phyloP scores from a whole-genome alignment of 1,140 invertebrate species.

The Anoplolepis gracilipes region DNA sequence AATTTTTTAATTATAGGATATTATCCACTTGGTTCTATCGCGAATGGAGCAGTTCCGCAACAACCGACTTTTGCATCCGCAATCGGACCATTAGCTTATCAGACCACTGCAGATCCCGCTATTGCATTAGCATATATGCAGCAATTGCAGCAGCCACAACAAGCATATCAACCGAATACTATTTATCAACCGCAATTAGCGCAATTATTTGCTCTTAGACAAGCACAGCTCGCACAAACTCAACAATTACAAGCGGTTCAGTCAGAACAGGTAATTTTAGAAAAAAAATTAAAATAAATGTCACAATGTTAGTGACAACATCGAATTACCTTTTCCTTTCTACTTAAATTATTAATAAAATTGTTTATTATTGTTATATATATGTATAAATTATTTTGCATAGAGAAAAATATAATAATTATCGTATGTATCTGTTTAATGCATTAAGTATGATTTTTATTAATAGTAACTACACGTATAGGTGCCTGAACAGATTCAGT shows the following conservation, averaged over 20 bases:
- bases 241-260: slow-evolving; percentile 55
- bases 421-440: background rate
- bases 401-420: background rate
- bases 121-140: slow-evolving; percentile 70
- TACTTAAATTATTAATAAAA: no score
- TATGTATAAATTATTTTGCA: background rate
- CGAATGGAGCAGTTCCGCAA: slow-evolving; percentile 43
- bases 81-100: slow-evolving; percentile 45
- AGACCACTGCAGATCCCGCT: slow-evolving; percentile 62
- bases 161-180: slow-evolving; percentile 56
- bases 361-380: no score
- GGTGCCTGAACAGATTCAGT: slow-evolving; percentile 72
- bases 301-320: no score
- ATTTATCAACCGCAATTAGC: slow-evolving; percentile 72
- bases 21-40: slow-evolving; percentile 63
- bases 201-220: slow-evolving; percentile 71
- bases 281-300: background rate
- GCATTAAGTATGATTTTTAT: slow-evolving; percentile 55
- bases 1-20: slow-evolving; percentile 61
- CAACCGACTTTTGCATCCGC: slow-evolving; percentile 21
- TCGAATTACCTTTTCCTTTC: no score
- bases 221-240: slow-evolving; percentile 65
- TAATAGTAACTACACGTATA: slow-evolving; percentile 70
- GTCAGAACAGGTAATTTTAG: slow-evolving; percentile 56
- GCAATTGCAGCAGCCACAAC: slow-evolving; percentile 73